Evolutionary conservation across 1,140 invertebrate species (phyloP), one percentile per base, ranked within the genome.

Genomic region (Plectrocnemia conspersa): DNA sequence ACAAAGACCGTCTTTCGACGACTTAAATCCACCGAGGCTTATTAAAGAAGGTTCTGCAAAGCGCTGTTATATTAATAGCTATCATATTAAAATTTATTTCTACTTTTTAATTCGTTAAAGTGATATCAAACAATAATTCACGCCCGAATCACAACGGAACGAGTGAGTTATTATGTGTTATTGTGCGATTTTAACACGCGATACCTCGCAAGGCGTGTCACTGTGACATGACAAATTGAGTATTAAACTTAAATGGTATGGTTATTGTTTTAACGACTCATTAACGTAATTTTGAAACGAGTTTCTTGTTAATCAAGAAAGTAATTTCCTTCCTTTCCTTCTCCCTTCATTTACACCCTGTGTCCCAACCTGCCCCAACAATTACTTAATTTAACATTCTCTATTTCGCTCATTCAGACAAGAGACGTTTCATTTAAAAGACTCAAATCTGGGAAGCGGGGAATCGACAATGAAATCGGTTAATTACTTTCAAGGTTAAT

Each of bases 301-400:
- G 47, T 36, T 44, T 32, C 46, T 47, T 56, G 52, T 61, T 61
- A 61, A 61, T 61, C 59, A 61, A 54, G 55, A 33, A 40, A n/a
- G n/a, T n/a, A n/a, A n/a, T n/a, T n/a, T 53, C 44, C 52, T 53
- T 56, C 58, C 52, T 48, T 25, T 27, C 23, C 10, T 23, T 19
- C 42, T 13, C 19, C 36, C 56, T 52, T 52, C 57, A 54, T 46
- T 52, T 42, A 27, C 58, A 46, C 48, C 52, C 19, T 15, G 11
- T 27, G 10, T n/a, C 32, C 16, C 36, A 55, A 57, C 54, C 59
- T 61, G 33, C 45, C 52, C 52, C 52, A 61, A 61, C 59, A 61
- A 57, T 61, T 54, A 52, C 55, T 40, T 57, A 54, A 61, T 61
- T 61, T 57, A 53, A 42, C 52, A 50, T 56, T 42, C 50, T 61